Percentiles rank a stretch among this genome's conserved stretches.
phyloP scores from a whole-genome alignment of 2,797 vertebrate genomes.

The Staurois parvus region DNA sequence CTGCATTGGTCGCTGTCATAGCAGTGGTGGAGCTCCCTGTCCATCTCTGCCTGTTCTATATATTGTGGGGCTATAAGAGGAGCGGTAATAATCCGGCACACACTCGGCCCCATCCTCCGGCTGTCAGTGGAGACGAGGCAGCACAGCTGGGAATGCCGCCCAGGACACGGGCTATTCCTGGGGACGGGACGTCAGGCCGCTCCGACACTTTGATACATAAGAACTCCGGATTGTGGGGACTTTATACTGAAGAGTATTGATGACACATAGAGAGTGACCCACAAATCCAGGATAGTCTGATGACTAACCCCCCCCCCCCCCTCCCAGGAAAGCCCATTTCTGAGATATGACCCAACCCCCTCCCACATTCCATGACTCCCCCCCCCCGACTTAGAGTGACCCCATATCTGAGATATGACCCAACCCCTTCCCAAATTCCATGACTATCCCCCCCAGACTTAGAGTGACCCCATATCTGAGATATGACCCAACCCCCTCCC shows the following conservation, averaged over 20 bases:
- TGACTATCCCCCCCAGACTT: neutral
- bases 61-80: no score
- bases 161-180: conserved; percentile 9
- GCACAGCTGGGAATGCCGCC: conserved; percentile 17
- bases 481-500: neutral
- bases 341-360: neutral
- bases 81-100: neutral
- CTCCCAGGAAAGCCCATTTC: neutral
- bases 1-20: no score
- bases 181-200: conserved; percentile 8
- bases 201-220: neutral
- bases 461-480: neutral
- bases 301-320: no score
- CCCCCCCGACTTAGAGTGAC: neutral
- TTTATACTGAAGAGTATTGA: no score
- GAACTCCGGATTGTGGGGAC: neutral
- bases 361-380: neutral
- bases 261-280: no score
- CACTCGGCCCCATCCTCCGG: no score
- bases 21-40: no score
- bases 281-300: no score
- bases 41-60: no score
- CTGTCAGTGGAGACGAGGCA: neutral
- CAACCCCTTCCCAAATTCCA: neutral
- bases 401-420: neutral